Evolutionary conservation across 2,888 invertebrate genomes (phyloP).

Genomic region (Helicoverpa assulta): DNA sequence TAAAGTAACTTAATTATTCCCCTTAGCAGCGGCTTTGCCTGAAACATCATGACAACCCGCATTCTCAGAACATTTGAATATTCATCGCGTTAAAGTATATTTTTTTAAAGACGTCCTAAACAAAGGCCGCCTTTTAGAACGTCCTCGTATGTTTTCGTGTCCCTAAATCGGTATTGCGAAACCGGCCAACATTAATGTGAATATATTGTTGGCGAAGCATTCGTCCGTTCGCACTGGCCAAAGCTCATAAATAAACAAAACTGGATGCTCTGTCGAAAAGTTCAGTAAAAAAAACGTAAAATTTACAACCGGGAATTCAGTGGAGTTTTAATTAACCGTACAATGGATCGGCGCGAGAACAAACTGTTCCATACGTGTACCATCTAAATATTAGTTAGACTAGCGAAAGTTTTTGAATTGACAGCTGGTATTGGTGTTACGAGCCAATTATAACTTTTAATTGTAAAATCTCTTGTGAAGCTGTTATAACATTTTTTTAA

Average conservation of each 20-base stretch:
- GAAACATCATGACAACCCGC: constrained; percentile 49
- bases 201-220: constrained; percentile 84
- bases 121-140: constrained; percentile 65
- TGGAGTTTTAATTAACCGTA: constrained; percentile 88
- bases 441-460: constrained; percentile 14
- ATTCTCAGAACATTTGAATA: constrained; percentile 54
- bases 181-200: constrained; percentile 80
- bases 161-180: constrained; percentile 80
- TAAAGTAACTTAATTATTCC: constrained; percentile 25
- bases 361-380: constrained; percentile 46
- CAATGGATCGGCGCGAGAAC: constrained; percentile 63
- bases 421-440: constrained; percentile 4
- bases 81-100: constrained; percentile 60
- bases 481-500: background rate
- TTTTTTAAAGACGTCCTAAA: constrained; percentile 65
- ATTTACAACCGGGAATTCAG: constrained; percentile 87
- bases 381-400: constrained; percentile 51
- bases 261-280: constrained; percentile 88
- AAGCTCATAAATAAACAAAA: constrained; percentile 90
- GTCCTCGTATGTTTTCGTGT: constrained; percentile 64
- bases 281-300: constrained; percentile 80
- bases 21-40: constrained; percentile 22
- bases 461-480: background rate
- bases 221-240: constrained; percentile 81
- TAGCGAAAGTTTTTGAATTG: constrained; percentile 33